These are phyloP conservation scores for Echinometra lucunter DNA, from an alignment of 53 echinoderm and acorn worm species.

Conservation along the genomic window DNA sequence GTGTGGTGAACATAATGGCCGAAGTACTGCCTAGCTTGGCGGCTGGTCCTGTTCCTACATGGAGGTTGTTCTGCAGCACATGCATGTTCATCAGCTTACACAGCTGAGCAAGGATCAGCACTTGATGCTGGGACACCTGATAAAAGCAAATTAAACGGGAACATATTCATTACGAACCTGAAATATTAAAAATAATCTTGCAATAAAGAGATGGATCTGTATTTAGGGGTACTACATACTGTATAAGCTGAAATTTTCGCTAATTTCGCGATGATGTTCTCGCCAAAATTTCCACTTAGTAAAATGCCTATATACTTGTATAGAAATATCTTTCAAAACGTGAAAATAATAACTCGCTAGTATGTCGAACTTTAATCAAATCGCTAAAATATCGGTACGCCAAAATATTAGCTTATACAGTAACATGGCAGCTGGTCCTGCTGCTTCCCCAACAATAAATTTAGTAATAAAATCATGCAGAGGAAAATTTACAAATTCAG, in stretches of 20 bases:
- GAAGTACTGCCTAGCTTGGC: constrained; percentile 91
- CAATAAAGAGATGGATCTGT: not conserved
- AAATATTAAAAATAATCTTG: not conserved
- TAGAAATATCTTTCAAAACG: too few species aligned
- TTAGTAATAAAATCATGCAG: too few species aligned
- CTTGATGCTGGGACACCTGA: constrained; percentile 89
- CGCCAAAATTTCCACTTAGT: too few species aligned
- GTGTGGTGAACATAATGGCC: constrained; percentile 83
- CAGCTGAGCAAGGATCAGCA: constrained; percentile 77
- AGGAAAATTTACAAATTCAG: too few species aligned
- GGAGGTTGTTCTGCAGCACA: constrained; percentile 85
- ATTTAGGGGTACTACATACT: not conserved
- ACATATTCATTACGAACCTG: not conserved
- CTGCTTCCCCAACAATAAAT: constrained; percentile 57
- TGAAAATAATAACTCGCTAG: too few species aligned
- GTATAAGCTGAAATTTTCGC: too few species aligned
- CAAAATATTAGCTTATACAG: too few species aligned
- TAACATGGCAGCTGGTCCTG: constrained; percentile 53
- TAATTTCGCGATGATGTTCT: too few species aligned
- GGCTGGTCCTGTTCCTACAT: constrained; percentile 87
- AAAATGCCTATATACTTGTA: too few species aligned
- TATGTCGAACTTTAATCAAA: too few species aligned
- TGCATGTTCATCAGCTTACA: constrained; percentile 89
- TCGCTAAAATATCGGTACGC: too few species aligned
- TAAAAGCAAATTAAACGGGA: not conserved